phyloP scores from a whole-genome alignment of 2,113 vertebrate species.

The Symphodus melops region DNA sequence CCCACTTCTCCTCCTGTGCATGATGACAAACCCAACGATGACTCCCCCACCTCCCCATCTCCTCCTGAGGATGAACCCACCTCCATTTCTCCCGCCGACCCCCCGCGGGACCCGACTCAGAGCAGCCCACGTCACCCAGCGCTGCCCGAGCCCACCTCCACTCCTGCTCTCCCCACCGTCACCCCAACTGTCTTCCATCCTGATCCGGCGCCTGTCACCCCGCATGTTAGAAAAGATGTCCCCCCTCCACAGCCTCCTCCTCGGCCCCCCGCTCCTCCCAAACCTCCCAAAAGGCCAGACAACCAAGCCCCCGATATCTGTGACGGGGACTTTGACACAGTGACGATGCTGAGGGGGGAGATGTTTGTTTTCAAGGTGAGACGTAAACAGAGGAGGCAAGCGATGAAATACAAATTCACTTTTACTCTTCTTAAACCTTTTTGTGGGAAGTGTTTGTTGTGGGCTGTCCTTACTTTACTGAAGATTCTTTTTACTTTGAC shows the following conservation, averaged over 20 bases:
- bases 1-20: slow-evolving; percentile 48
- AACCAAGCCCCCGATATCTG: slow-evolving; percentile 80
- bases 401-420: neutral
- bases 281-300: slow-evolving; percentile 83
- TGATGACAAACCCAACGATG: slow-evolving; percentile 15
- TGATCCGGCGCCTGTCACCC: slow-evolving; percentile 59
- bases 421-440: neutral
- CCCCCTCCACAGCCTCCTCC: slow-evolving; percentile 60
- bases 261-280: slow-evolving; percentile 72
- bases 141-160: slow-evolving; percentile 73
- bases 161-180: slow-evolving; percentile 73
- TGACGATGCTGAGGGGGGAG: slow-evolving; percentile 82
- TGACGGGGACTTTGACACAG: slow-evolving; percentile 81
- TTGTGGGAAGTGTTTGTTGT: neutral
- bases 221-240: slow-evolving; percentile 37
- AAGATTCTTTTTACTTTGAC: no score
- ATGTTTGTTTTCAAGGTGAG: slow-evolving; percentile 87
- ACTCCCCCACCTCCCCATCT: slow-evolving; percentile 28
- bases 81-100: neutral
- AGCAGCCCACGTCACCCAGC: slow-evolving; percentile 74
- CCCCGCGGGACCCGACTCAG: slow-evolving; percentile 68
- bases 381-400: neutral
- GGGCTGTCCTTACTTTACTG: neutral
- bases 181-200: slow-evolving; percentile 11
- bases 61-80: slow-evolving; percentile 59